Evolutionary conservation across 1,140 invertebrate genomes (phyloP).

Genomic region (Diorhabda elongata): DNA sequence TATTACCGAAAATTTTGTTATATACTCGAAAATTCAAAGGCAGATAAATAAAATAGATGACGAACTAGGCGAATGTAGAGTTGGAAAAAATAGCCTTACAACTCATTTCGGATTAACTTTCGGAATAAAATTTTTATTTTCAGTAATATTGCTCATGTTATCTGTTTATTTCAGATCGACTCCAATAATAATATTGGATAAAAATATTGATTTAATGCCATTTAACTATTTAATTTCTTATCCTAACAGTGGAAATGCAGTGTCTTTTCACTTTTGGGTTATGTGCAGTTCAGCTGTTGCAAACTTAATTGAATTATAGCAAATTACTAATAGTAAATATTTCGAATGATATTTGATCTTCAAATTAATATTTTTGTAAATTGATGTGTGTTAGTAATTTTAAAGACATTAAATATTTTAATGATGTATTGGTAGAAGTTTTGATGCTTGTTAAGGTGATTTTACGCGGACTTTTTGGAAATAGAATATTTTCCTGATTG

Average conservation of each 20-base stretch:
- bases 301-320: constrained; percentile 31
- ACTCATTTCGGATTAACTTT: constrained; percentile 30
- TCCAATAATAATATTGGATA: constrained; percentile 36
- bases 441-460: too few relatives aligned
- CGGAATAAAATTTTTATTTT: constrained; percentile 30
- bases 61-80: constrained; percentile 24
- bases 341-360: too few relatives aligned
- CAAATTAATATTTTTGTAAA: too few relatives aligned
- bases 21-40: constrained; percentile 43
- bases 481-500: too few relatives aligned
- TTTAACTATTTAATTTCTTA: constrained; percentile 42
- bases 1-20: constrained; percentile 40
- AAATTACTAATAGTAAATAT: too few relatives aligned
- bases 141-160: constrained; percentile 30
- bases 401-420: too few relatives aligned
- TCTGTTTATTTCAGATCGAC: constrained; percentile 35
- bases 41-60: constrained; percentile 39
- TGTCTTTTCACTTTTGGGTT: constrained; percentile 45
- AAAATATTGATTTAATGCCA: constrained; percentile 37
- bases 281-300: constrained; percentile 38
- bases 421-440: too few relatives aligned
- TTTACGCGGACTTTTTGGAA: too few relatives aligned
- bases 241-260: constrained; percentile 39
- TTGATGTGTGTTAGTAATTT: too few relatives aligned
- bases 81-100: constrained; percentile 27